phyloP scores from a whole-genome alignment of 2,797 vertebrate genomes.

The Pyrocephalus nanus region DNA sequence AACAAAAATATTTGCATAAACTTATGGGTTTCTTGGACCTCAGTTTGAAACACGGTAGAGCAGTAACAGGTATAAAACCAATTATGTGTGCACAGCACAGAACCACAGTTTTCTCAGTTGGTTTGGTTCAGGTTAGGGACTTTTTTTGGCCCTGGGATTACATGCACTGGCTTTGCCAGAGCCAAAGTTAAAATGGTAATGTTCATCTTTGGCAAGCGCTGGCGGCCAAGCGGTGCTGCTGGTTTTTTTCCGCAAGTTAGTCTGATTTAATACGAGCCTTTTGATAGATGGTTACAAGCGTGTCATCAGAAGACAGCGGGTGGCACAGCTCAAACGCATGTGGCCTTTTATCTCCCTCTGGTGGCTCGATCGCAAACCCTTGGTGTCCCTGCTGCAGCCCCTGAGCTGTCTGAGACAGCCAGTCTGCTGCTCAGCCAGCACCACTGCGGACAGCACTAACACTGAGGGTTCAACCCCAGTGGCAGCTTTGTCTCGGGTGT shows the following conservation, averaged over 20 bases:
- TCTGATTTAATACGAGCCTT: not conserved
- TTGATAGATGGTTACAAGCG: accelerated
- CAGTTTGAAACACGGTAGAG: not conserved
- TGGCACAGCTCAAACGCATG: not conserved
- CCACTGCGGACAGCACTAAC: too few relatives aligned
- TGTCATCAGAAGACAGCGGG: accelerated
- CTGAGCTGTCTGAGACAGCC: not conserved
- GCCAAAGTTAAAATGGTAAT: not conserved
- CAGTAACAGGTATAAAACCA: not conserved
- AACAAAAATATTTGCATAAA: not conserved
- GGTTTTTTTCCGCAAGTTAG: not conserved
- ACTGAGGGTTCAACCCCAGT: not conserved
- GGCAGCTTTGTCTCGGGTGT: accelerated
- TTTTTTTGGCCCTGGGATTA: not conserved
- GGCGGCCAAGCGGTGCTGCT: not conserved
- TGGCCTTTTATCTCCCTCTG: conserved; percentile 22
- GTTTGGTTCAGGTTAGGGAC: not conserved
- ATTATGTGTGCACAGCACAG: accelerated
- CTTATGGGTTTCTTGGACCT: not conserved
- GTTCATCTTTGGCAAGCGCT: not conserved
- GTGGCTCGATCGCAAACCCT: not conserved
- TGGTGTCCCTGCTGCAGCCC: accelerated
- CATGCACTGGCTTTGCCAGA: not conserved
- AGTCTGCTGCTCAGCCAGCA: not conserved
- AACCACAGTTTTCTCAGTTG: accelerated